Base-by-base conservation (phyloP, 2,113 vertebrate species). In the Toxotes jaculatrix region DNA sequence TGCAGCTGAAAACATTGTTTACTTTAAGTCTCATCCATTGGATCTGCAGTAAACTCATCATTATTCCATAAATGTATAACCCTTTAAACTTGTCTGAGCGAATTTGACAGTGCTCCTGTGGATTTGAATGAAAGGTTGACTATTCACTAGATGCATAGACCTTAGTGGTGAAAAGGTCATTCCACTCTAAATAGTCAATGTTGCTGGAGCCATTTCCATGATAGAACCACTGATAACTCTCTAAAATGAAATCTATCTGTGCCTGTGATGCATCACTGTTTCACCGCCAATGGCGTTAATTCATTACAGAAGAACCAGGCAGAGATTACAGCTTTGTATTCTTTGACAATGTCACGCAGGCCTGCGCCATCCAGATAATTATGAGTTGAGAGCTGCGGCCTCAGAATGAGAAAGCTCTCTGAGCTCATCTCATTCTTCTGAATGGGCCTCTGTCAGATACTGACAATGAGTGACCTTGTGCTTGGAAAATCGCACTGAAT, bases 401-500 rank as follows among this genome's bases (percentile, higher is more conserved):
- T 91, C 85, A 85, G 86, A 93, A 88, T 90, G 90, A 91, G 75
- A 88, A 90, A 77, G 85, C 90, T 91, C 90, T 91, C 89, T 70
- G 57, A 88, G 88, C 91, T 91, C 88, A 90, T 93, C 93, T 93
- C 84, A 85, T 91, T 92, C 89, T 91, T 87, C 79, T 88, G 77
- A 89, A 92, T 92, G 91, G 88, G 90, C 75, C 89, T 90, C 83
- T 89, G 92, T 92, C 89, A 84, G 70, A 92, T 66, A 56, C 86
- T 93, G 91, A 93, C 91, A 93, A 92, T 91, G 91, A 90, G 85
- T 94, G 91, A 94, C 93, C 93, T 94, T 94, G 94, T 89, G 90
- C 84, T 84, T 79, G 86, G 80, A 89, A 87, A 88, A 88, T 91
- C 73, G 38, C 57, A 85, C 89, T 90, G 89, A 92, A 94, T 93